These are phyloP conservation scores for Leptogaster cylindrica DNA, from an alignment of 2,888 invertebrate species.

Conservation along the genomic window DNA sequence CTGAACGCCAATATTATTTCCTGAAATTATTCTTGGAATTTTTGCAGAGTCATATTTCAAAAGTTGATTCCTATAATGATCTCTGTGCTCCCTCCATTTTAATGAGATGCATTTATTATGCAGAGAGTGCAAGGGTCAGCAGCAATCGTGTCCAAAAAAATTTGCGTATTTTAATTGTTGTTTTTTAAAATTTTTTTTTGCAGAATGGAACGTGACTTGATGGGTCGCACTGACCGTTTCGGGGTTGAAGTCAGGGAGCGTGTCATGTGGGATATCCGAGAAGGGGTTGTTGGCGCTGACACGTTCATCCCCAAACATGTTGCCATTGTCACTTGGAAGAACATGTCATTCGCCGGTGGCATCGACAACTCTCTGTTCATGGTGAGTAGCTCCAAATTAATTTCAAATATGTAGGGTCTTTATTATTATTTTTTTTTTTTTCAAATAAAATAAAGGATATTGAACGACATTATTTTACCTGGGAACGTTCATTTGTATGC, in stretches of 20 bases:
- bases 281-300: conserved; percentile 89
- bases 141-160: no score
- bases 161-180: no score
- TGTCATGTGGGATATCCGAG: conserved; percentile 85
- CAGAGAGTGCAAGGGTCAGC: no score
- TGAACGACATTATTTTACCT: no score
- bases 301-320: conserved; percentile 91
- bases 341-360: conserved; percentile 91
- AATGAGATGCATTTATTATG: no score
- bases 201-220: conserved; percentile 73
- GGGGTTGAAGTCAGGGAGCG: conserved; percentile 87
- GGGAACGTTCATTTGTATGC: no score
- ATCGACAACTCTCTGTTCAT: conserved; percentile 77
- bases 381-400: conserved; percentile 62
- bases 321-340: conserved; percentile 93
- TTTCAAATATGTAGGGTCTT: neutral
- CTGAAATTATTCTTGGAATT: no score
- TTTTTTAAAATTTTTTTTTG: conserved; percentile 43
- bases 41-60: no score
- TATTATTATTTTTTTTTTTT: neutral
- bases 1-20: neutral
- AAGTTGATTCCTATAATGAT: no score
- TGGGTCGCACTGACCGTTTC: conserved; percentile 77
- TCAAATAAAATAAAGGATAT: neutral
- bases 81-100: no score